A percentile compares a stretch with the other conserved stretches of the same genome.
These are phyloP conservation scores for Apis cerana DNA, from an alignment of 1,140 invertebrate genomes.

Conservation along the genomic window DNA sequence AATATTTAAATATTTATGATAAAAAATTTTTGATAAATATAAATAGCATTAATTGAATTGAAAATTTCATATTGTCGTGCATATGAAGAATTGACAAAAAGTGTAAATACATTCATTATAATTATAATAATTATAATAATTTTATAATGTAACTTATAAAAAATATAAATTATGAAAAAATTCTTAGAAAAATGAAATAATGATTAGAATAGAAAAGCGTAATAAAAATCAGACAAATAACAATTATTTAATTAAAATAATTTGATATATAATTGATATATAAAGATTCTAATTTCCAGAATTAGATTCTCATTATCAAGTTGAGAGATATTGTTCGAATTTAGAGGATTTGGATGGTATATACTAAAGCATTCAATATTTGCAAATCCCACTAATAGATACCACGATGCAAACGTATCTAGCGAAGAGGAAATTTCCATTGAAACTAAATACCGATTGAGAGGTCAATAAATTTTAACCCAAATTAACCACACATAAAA, in stretches of 20 bases:
- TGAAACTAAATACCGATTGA: background rate
- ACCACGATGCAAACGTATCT: background rate
- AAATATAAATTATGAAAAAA: too few relatives aligned
- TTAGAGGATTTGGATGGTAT: background rate
- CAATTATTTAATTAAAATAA: too few relatives aligned
- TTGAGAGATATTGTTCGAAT: background rate
- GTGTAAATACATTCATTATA: too few relatives aligned
- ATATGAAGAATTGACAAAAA: too few relatives aligned
- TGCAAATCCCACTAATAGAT: conserved; percentile 22
- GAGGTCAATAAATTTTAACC: background rate
- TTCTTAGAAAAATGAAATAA: too few relatives aligned
- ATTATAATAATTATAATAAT: too few relatives aligned
- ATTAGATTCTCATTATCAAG: background rate
- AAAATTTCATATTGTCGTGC: background rate
- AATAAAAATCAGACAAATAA: background rate
- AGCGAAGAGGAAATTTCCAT: background rate
- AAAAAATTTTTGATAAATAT: background rate
- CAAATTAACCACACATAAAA: background rate
- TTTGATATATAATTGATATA: too few relatives aligned
- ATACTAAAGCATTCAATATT: conserved; percentile 15
- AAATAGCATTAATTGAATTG: background rate
- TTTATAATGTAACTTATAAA: too few relatives aligned
- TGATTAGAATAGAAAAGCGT: background rate
- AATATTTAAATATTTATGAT: background rate
- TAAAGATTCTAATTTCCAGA: background rate